Evolutionary conservation across 1,140 invertebrate species (phyloP), one percentile per base, ranked within the genome.

Genomic region (Drusus annulatus): DNA sequence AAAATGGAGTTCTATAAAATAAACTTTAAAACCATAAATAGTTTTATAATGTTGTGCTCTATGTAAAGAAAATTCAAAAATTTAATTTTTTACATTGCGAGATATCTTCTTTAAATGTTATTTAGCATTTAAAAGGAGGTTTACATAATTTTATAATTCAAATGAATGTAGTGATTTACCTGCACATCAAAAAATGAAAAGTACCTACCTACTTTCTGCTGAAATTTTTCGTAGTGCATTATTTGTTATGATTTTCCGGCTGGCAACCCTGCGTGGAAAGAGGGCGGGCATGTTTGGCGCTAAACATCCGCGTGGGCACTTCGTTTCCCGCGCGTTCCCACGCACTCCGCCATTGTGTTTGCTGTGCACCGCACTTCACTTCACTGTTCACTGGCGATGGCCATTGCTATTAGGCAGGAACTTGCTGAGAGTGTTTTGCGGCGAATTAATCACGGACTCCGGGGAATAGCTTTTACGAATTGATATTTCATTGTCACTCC

Each of bases 301-400:
- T 51, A 69, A 78, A 81, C 75, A 82, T 79, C 81, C 81, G 63
- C 81, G 81, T 82, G 81, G 73, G 81, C 77, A 51, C 58, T 50
- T 50, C 31, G 51, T 56, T 28, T 52, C n/a, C 31, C 56, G 45
- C 45, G 45, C 50, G 52, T 82, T 82, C 81, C 81, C 81, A 82
- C 81, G 81, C 81, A 74, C 69, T 74, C n/a, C 28, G 25, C n/a
- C 31, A 50, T 51, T 51, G 31, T 65, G 62, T 17, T 65, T 28
- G 23, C 31, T 28, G 21, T 15, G 16, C 74, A 17, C 74, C 58
- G 21, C 62, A 51, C 74, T n/a, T 71, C 19, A 54, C 17, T 56
- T 21, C 0, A 15, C 65, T 21, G 21, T 3, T 28, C 23, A n/a
- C 31, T 16, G 63, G 28, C 31, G 31, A 8, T 45, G 13, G n/a